Evolutionary conservation across 2,888 invertebrate species (phyloP).

Genomic region (Norana najaformis): DNA sequence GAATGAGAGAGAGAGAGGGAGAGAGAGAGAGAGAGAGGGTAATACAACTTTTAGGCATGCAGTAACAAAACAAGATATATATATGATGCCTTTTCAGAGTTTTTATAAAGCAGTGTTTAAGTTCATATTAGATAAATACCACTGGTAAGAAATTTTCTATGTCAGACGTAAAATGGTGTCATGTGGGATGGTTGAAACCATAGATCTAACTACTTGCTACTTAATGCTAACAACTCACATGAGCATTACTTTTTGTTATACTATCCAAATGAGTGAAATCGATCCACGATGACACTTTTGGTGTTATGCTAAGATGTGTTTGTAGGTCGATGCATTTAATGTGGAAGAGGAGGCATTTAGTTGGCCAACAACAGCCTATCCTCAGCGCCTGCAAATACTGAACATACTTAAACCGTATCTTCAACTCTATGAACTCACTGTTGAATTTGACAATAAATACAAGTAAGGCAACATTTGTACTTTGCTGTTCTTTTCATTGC

Average conservation of each 20-base stretch:
- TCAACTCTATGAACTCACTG: conserved; percentile 84
- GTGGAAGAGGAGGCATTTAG: conserved; percentile 35
- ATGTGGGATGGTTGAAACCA: background rate
- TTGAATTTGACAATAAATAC: conserved; percentile 80
- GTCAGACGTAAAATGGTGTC: background rate
- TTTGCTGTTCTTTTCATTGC: background rate
- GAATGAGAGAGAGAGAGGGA: no score
- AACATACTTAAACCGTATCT: conserved; percentile 84
- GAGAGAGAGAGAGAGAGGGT: no score
- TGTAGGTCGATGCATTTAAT: conserved; percentile 36
- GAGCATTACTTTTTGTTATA: background rate
- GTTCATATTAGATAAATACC: no score
- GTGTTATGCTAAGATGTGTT: background rate
- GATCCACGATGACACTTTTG: background rate
- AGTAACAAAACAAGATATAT: background rate
- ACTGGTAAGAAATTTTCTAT: no score
- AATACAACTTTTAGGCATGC: no score
- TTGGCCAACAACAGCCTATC: conserved; percentile 70
- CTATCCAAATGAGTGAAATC: background rate
- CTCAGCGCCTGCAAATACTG: conserved; percentile 74
- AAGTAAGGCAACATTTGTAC: conserved; percentile 61
- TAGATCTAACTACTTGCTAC: background rate
- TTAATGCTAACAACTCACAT: no score
- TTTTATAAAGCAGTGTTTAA: no score
- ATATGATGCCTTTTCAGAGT: no score